Evolutionary conservation across 2,113 vertebrate genomes (phyloP), one percentile per base, ranked within the genome.

Genomic region (Prinia subflava): DNA sequence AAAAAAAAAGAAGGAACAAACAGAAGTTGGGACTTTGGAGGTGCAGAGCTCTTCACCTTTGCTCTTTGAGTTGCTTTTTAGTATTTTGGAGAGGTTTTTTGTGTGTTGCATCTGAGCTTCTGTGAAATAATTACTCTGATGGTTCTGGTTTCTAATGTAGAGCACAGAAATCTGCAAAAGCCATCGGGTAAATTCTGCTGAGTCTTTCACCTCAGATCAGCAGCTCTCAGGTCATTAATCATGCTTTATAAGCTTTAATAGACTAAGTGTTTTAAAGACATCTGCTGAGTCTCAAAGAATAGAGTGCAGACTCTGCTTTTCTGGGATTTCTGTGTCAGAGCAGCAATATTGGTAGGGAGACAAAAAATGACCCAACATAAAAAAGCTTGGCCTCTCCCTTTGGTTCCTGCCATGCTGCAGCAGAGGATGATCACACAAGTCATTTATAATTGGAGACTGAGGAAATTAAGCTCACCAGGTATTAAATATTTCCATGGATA

Each of bases 151-250:
- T 92, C 79, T 77, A 77, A 67, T 35, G 52, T 10, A n/a, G 31
- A 78, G 41, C 37, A 63, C 35, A 92, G 87, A 87, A 92, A 96
- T 93, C 84, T 96, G 86, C 52, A 90, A 95, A 96, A 94, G 68
- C 31, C 69, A 56, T 93, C 78, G 68, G 56, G 56, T n/a, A 87
- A 92, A 75, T 90, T 93, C 68, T 95, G 71, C 79, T 92, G 88
- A 97, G 71, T 87, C 83, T 89, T 97, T 77, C 79, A 92, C 59
- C 63, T 91, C 78, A 56, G 41, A 93, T 83, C 85, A 95, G 79
- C 82, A 92, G 44, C 56, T 73, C 80, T 93, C 90, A 92, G 76
- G 70, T 92, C 93, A 93, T 96, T 95, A 94, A 94, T 96, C 95
- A 95, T 68, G 41, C 49, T 75, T 92, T 95, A 94, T 94, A 86